Evolutionary conservation across 2,888 invertebrate species (phyloP), one percentile per base, ranked within the genome.

Genomic region (Drosophila meridiana): DNA sequence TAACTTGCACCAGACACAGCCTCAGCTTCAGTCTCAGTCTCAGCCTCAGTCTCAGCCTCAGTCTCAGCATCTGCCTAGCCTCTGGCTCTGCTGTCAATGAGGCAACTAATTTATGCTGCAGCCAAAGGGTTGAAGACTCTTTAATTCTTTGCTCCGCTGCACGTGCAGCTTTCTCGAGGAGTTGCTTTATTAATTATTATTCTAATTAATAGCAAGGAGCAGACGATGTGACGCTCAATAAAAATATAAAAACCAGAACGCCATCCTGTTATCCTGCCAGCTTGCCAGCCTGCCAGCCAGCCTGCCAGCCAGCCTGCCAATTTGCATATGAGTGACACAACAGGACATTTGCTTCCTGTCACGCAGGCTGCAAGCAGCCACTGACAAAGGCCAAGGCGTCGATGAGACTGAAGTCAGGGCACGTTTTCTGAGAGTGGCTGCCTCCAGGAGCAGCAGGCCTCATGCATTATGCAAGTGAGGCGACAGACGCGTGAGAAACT

Each of bases 291-390:
- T 14, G 55, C 36, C 63, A 62, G 71, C n/a, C n/a, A n/a, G n/a
- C n/a, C n/a, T n/a, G n/a, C 56, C 64, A 69, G 56, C 30, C 76
- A 70, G 83, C 42, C 77, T 73, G 80, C 71, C 83, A 90, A 90
- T 88, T 88, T 88, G 89, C 90, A 88, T 88, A 88, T 90, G 89
- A 90, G 87, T 88, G 87, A 89, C 87, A 90, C 87, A 83, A 83
- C 87, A 90, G 87, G 87, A 88, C 87, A 88, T 77, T 80, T 65
- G 78, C 90, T 83, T 90, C 87, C 90, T 90, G 83, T 80, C 83
- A 88, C 80, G 75, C 82, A 85, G 79, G 34, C 77, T 60, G 78
- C 69, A 59, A 34, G 38, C 53, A 40, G 60, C 43, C 58, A 70
- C 52, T 47, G 69, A 60, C 69, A 69, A 69, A 58, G 28, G 58